Conservation (phyloP, 1,140 invertebrate genomes). For the Sycophaga agraensis region DNA sequence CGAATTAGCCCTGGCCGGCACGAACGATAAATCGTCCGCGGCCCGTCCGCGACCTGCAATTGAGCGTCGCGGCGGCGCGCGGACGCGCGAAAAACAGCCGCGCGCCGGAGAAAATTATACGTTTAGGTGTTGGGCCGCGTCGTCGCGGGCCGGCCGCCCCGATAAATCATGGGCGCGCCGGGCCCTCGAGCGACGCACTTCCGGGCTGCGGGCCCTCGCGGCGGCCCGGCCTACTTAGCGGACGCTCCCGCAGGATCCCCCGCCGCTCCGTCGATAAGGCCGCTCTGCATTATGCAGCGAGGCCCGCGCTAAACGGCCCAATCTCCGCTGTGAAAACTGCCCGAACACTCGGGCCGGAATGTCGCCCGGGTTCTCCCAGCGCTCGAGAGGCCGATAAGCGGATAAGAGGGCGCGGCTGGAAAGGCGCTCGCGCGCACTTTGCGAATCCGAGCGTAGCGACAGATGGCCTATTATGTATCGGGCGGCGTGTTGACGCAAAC, state of each 20-base stretch:
- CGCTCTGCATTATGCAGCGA: too few species aligned
- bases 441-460: slow-evolving; percentile 4
- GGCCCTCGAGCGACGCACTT: not conserved
- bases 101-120: slow-evolving; percentile 8
- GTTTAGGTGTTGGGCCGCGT: not conserved
- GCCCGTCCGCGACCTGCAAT: slow-evolving; percentile 5
- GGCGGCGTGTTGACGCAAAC: not conserved
- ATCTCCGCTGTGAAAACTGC: too few species aligned
- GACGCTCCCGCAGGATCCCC: too few species aligned
- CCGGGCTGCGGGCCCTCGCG: slow-evolving; percentile 1
- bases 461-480: slow-evolving; percentile 12
- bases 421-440: slow-evolving; percentile 1
- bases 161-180: slow-evolving; percentile 7
- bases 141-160: not conserved
- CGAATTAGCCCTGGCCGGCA: slow-evolving; percentile 10
- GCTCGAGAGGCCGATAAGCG: not conserved
- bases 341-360: too few species aligned
- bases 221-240: too few species aligned
- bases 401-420: not conserved
- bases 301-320: too few species aligned
- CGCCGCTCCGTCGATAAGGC: too few species aligned
- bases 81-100: not conserved
- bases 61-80: slow-evolving; percentile 2
- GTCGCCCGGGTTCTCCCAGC: too few species aligned
- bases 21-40: slow-evolving; percentile 16